Evolutionary conservation across 2,113 vertebrate species (phyloP).

Genomic region (Oxyura jamaicensis): DNA sequence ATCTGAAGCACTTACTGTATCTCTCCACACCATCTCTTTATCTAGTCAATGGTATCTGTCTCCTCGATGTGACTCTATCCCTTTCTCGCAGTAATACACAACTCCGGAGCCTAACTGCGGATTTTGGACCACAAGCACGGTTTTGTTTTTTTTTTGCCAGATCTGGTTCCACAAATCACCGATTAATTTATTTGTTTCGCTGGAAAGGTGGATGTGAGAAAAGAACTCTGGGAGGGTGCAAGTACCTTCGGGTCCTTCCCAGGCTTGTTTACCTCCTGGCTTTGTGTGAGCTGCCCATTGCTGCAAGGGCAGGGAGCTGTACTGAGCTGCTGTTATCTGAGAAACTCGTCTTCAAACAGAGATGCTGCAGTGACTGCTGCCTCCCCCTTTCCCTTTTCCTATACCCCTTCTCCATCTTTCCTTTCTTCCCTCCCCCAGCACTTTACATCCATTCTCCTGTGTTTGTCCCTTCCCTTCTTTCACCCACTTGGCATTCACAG

Average conservation of each 20-base stretch:
- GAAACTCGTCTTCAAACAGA: constrained; percentile 15
- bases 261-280: constrained; percentile 2
- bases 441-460: neutral
- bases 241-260: neutral
- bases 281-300: neutral
- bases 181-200: constrained; percentile 25
- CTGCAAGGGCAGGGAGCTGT: neutral
- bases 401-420: neutral
- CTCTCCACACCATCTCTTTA: constrained; percentile 6
- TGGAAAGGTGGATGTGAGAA: neutral
- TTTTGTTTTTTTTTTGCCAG: neutral
- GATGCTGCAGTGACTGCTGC: neutral
- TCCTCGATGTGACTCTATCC: neutral
- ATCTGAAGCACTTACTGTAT: neutral
- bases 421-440: neutral
- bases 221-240: neutral
- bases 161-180: neutral
- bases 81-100: neutral
- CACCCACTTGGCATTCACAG: neutral
- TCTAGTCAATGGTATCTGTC: neutral
- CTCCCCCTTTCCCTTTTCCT: neutral
- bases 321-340: neutral
- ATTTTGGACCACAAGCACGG: neutral
- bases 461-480: neutral
- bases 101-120: neutral